phyloP scores from a whole-genome alignment of 2,113 vertebrate genomes.

The Lophius piscatorius region DNA sequence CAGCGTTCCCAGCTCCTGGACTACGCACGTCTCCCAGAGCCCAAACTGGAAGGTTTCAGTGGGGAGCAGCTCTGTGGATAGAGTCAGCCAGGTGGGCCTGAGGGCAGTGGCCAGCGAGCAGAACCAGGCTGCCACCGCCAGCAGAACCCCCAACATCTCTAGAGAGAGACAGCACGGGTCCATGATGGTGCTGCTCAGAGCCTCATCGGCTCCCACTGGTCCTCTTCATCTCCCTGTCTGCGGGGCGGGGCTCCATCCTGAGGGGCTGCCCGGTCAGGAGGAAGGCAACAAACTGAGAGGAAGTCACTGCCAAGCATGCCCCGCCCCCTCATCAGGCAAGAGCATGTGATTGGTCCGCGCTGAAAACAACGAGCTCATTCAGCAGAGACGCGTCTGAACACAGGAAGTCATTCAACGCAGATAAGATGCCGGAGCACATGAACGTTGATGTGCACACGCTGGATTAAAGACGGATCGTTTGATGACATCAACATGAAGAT shows the following conservation, averaged over 20 bases:
- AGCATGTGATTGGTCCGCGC: constrained; percentile 24
- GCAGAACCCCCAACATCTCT: constrained; percentile 64
- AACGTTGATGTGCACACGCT: too few relatives aligned
- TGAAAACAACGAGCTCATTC: constrained; percentile 55
- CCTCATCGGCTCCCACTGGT: background rate
- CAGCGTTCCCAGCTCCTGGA: constrained; percentile 61
- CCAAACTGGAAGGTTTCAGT: constrained; percentile 71
- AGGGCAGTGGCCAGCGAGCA: constrained; percentile 72
- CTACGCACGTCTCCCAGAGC: constrained; percentile 76
- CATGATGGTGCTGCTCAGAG: constrained; percentile 49
- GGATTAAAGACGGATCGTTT: too few relatives aligned
- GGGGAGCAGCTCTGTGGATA: constrained; percentile 68
- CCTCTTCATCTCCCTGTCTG: constrained; percentile 2
- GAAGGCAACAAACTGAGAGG: constrained; percentile 7
- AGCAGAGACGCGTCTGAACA: too few relatives aligned
- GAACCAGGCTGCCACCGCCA: constrained; percentile 65
- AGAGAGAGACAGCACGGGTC: constrained; percentile 34
- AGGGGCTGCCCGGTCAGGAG: constrained; percentile 5
- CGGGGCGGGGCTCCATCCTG: background rate
- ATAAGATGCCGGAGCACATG: too few relatives aligned
- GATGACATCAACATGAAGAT: too few relatives aligned
- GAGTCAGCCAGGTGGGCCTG: constrained; percentile 73
- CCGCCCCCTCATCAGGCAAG: background rate
- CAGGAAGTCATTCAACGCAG: too few relatives aligned
- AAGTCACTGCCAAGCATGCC: too few relatives aligned